Base-by-base conservation (phyloP, 2,888 invertebrate species). In the Melanargia galathea region DNA sequence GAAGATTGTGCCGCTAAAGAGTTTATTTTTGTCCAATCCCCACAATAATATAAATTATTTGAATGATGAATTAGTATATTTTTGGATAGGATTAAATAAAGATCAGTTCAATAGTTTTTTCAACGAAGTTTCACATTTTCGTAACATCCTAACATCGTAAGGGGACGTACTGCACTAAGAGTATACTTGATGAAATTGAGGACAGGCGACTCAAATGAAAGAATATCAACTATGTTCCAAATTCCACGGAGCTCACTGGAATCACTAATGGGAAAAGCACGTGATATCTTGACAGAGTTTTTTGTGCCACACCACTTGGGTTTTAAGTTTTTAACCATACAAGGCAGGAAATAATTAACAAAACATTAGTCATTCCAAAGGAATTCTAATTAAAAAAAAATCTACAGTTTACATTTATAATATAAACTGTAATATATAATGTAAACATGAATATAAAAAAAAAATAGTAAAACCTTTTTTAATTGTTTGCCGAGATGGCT, bases 81-180 rank as follows among this genome's bases (percentile, higher is more conserved):
- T 38, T 38, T 38, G 38, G 38, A 38, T 38, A n/a, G 38, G n/a
- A 13, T 38, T 38, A 38, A 35, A 35, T 35, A 35, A 38, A 38
- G n/a, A 38, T 38, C 38, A 38, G n/a, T 38, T 38, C 38, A 38
- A 38, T n/a, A 11, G n/a, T 13, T 3, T 38, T 13, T 38, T 38
- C 11, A 38, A 38, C n/a, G 38, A 38, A 38, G 11, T 35, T 11
- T 8, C 35, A 35, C 8, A 11, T 5, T 35, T 35, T 8, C 13
- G 8, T 11, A 35, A 11, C 8, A 35, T 35, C 8, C 8, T 8
- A 35, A 11, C 8, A 35, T 35, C 8, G 2, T 8, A 11, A 35
- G 35, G 13, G 35, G 35, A 11, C 8, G 10, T 35, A 35, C 35
- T 11, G 35, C 35, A 11, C 35, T 35, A 35, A 11, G 10, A 35